Evolutionary conservation across 1,140 invertebrate species (phyloP), one percentile per base, ranked within the genome.

Genomic region (Akabosia matsudoensis): DNA sequence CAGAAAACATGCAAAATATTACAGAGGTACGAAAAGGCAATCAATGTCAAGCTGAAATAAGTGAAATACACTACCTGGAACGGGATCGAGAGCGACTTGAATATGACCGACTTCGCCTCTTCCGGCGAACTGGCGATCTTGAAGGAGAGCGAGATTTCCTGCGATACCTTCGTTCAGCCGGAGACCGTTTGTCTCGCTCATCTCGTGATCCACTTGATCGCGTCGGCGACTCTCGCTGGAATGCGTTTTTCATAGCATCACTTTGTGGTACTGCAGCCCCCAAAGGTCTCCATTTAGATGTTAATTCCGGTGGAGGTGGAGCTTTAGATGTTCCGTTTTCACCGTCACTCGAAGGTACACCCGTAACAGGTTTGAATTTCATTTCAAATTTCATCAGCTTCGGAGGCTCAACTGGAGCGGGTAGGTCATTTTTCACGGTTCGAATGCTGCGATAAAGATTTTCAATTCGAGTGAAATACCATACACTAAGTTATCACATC

Each of bases 201-300:
- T 78, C 45, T 37, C 70, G 2, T 67, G 71, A 33, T 31, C 24
- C 37, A 33, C 16, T 64, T 24, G 70, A 26, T 4, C n/a, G 24
- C 1, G 1, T 31, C 34, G 67, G 13, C 3, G 64, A 52, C 13
- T 52, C 24, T n/a, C 71, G 37, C 10, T 30, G 10, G 1, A 45
- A 67, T 1, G 56, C 31, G 30, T 37, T 67, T 37, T 24, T 76
- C 52, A 24, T 30, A 52, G 54, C 30, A 56, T 73, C 30, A 26
- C 75, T 22, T 64, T 74, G 18, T 76, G 37, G 18, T 16, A 73
- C 16, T 3, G 74, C 54, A 54, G 70, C 64, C 33, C 79, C 79
- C 22, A 80, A 52, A 45, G 67, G 75, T 45, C 79, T 34, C 79
- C 79, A 80, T 64, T 80, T 80, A 33, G 79, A 80, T 26, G 61